A percentile compares a stretch with the other conserved stretches of the same genome.
Conservation (phyloP, 2,888 invertebrate genomes). For the Coleophora flavipennella region DNA sequence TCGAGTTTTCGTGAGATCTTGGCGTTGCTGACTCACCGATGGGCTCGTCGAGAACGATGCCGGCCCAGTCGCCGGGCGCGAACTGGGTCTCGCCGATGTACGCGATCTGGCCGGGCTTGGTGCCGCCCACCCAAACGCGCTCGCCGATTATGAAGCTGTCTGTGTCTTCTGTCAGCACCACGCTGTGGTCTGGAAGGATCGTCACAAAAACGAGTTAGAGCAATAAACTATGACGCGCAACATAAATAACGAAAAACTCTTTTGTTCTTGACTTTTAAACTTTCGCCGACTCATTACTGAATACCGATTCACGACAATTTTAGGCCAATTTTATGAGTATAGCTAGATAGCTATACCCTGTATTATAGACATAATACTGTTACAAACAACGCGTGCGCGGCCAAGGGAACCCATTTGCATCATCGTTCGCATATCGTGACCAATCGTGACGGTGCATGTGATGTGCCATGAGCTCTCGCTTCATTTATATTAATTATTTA, state of each 20-base stretch:
- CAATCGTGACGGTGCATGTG: conserved; percentile 39
- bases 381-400: conserved; percentile 51
- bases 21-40: conserved; percentile 76
- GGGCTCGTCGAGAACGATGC: conserved; percentile 95
- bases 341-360: conserved; percentile 28
- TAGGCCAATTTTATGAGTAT: too few relatives aligned
- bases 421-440: conserved; percentile 45
- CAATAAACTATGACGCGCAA: too few relatives aligned
- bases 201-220: neutral
- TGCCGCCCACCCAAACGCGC: conserved; percentile 93
- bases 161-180: conserved; percentile 88
- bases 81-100: conserved; percentile 97
- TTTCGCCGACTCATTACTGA: too few relatives aligned
- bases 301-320: too few relatives aligned
- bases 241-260: too few relatives aligned
- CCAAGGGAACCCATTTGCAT: conserved; percentile 45
- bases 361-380: too few relatives aligned
- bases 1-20: neutral
- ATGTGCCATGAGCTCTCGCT: conserved; percentile 40
- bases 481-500: conserved; percentile 23
- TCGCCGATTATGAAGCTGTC: conserved; percentile 98
- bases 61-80: conserved; percentile 98
- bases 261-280: too few relatives aligned
- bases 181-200: conserved; percentile 81
- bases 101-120: conserved; percentile 92